Evolutionary conservation across 2,888 invertebrate genomes (phyloP), one percentile per base, ranked within the genome.

Genomic region (Cryptocheilus praepositus): DNA sequence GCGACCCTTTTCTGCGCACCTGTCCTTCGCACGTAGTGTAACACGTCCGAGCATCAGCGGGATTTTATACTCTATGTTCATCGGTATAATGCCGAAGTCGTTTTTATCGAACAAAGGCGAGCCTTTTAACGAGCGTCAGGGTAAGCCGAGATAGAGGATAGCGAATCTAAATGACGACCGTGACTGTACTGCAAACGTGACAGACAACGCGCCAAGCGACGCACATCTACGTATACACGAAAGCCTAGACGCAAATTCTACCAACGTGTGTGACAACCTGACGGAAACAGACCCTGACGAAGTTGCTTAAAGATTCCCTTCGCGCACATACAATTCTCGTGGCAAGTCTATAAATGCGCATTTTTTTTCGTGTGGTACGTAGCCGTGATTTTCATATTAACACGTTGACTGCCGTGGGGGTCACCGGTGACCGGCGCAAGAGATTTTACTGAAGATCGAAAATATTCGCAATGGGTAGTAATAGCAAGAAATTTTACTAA

Each of bases 1-100:
- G 49, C 49, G 49, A 49, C 21, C 21, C 7, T 15, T 43, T 21
- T 18, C 58, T 71, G 60, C 68, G 67, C 77, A 79, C 81, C 78
- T 82, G 80, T 75, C 67, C 70, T 77, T 76, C 63, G 65, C 71
- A 64, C 73, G 68, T 68, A 68, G 46, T n/a, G 57, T 65, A 72
- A 80, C 70, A 65, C 60, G 70, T 73, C 8, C 66, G 44, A 62
- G 59, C 62, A n/a, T 62, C 58, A 44, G 54, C 55, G 63, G 62
- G 71, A 73, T 71, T 73, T 73, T 71, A 36, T 61, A 71, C 61
- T 63, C 62, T 59, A 63, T 63, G 61, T 55, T 61, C 54, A 45
- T 11, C 36, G 22, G 66, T 54, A 59, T 60, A 54, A 21, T 52
- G 58, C 49, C 60, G 59, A 61, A 70, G 64, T 74, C 66, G 4